phyloP scores from a whole-genome alignment of 2,888 invertebrate species.

The Lumbricus terrestris region DNA sequence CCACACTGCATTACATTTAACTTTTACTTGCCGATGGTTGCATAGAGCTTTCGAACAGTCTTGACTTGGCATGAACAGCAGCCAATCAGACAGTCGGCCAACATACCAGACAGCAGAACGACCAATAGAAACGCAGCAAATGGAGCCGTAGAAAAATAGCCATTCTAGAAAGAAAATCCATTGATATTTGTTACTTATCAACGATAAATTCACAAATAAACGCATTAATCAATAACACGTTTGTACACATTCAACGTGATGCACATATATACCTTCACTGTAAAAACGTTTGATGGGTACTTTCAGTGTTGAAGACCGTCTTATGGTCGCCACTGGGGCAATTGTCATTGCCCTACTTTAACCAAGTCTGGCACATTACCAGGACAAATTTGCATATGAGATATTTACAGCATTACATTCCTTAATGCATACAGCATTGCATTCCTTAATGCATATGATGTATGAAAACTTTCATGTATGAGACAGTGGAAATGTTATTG shows the following conservation, averaged over 20 bases:
- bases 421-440: no score
- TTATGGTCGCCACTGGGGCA: no score
- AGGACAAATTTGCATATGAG: no score
- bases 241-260: neutral
- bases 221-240: neutral
- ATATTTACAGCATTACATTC: no score
- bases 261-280: neutral
- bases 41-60: neutral
- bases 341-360: no score
- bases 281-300: no score
- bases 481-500: no score
- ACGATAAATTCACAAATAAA: neutral
- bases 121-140: slow-evolving; percentile 16
- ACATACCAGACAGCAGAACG: neutral
- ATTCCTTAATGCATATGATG: no score
- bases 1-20: neutral
- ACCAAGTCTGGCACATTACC: no score
- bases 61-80: neutral
- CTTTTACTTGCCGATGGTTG: neutral
- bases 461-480: no score
- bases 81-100: neutral
- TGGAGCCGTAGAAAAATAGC: slow-evolving; percentile 23
- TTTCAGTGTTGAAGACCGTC: no score
- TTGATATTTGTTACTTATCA: neutral
- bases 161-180: slow-evolving; percentile 6